Conservation (phyloP, 2,888 invertebrate species). For the Sarcophaga carnaria region DNA sequence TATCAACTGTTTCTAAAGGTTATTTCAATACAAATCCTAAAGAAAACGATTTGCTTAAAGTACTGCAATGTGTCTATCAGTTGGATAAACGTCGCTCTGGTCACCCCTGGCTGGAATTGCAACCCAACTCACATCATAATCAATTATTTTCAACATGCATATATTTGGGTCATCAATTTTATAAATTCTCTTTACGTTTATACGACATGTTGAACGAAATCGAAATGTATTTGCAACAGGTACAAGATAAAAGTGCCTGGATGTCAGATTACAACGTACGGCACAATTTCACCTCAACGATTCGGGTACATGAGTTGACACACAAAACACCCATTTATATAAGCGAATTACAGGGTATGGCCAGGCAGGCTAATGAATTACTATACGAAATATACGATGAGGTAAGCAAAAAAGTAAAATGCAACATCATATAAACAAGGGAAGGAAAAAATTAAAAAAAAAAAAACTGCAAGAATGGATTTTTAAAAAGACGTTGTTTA, state of each 20-base stretch:
- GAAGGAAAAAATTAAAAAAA: no score
- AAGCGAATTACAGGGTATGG: slow-evolving; percentile 83
- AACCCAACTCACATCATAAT: slow-evolving; percentile 84
- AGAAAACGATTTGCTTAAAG: slow-evolving; percentile 82
- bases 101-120: slow-evolving; percentile 84
- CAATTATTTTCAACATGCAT: slow-evolving; percentile 86
- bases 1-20: slow-evolving; percentile 85
- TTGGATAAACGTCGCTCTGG: slow-evolving; percentile 80
- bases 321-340: slow-evolving; percentile 84
- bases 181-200: slow-evolving; percentile 81
- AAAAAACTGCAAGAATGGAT: no score
- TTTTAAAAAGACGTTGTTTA: no score
- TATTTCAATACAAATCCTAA: slow-evolving; percentile 84
- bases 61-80: slow-evolving; percentile 84
- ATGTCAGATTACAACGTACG: slow-evolving; percentile 87
- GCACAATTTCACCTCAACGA: slow-evolving; percentile 87
- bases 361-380: slow-evolving; percentile 83
- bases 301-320: slow-evolving; percentile 85
- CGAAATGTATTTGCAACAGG: slow-evolving; percentile 79
- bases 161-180: slow-evolving; percentile 85
- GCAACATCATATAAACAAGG: neutral
- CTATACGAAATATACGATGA: slow-evolving; percentile 85
- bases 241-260: slow-evolving; percentile 83
- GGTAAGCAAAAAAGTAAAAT: slow-evolving; percentile 68
- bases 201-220: slow-evolving; percentile 80